Evolutionary conservation across 1,140 invertebrate genomes (phyloP).

Genomic region (Pachypeltis micranthus): DNA sequence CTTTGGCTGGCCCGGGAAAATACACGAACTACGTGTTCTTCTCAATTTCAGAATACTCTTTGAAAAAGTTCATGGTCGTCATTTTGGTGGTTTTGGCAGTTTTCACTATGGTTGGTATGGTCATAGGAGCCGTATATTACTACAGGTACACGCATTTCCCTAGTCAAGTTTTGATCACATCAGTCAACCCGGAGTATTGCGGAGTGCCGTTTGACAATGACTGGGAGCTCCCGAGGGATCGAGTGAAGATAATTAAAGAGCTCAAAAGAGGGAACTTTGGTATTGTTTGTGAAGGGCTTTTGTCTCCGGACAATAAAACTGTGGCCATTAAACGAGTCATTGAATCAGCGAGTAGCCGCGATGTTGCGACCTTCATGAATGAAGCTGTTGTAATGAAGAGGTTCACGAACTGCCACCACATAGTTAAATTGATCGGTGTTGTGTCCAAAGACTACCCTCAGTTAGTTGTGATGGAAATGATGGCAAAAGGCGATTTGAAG

Average conservation of each 20-base stretch:
- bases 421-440: constrained; percentile 88
- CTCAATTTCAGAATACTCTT: constrained; percentile 19
- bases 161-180: constrained; percentile 20
- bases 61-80: constrained; percentile 13
- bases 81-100: constrained; percentile 14
- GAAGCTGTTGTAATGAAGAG: constrained; percentile 89
- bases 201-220: constrained; percentile 59
- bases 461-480: constrained; percentile 93
- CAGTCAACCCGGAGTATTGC: constrained; percentile 27
- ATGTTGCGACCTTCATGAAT: constrained; percentile 76
- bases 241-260: constrained; percentile 63
- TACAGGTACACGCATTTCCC: constrained; percentile 17
- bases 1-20: constrained; percentile 15
- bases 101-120: constrained; percentile 10
- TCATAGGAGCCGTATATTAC: constrained; percentile 18
- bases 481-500: constrained; percentile 90
- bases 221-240: constrained; percentile 84
- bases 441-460: constrained; percentile 83
- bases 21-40: constrained; percentile 17
- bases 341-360: constrained; percentile 68
- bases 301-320: constrained; percentile 36
- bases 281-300: constrained; percentile 71
- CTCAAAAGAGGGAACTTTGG: constrained; percentile 94
- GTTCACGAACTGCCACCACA: constrained; percentile 72
- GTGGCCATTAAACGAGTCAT: constrained; percentile 95